These are phyloP conservation scores for Barnardius zonarius DNA, from an alignment of 2,113 vertebrate genomes.

Conservation along the genomic window DNA sequence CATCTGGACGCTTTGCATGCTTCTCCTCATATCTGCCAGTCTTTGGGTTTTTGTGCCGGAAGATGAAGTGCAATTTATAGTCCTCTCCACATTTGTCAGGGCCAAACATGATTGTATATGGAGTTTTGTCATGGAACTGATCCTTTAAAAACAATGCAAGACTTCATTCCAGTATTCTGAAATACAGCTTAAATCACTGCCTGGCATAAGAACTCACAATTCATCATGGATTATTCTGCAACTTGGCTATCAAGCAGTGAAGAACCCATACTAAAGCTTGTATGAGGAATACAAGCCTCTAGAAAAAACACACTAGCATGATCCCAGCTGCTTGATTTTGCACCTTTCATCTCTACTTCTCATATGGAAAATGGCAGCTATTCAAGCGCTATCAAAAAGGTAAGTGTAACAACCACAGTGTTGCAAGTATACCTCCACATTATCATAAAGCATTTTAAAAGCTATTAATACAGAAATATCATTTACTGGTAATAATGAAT, in stretches of 20 bases:
- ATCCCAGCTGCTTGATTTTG: neutral
- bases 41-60: constrained; percentile 95
- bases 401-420: neutral
- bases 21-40: constrained; percentile 94
- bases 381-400: neutral
- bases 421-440: neutral
- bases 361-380: neutral
- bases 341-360: neutral
- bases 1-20: constrained; percentile 91
- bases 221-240: neutral
- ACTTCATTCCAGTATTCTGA: neutral
- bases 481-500: neutral
- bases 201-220: neutral
- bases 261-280: neutral
- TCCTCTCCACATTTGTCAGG: constrained; percentile 99
- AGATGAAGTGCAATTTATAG: constrained; percentile 98
- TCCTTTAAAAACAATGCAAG: constrained; percentile 76
- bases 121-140: constrained; percentile 93
- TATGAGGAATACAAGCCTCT: neutral
- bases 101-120: constrained; percentile 98
- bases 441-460: neutral
- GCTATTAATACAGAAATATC: neutral
- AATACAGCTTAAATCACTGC: neutral
- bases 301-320: neutral
- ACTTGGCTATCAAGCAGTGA: neutral